Base-by-base conservation (phyloP, 2,888 invertebrate species). In the Brenthis ino region DNA sequence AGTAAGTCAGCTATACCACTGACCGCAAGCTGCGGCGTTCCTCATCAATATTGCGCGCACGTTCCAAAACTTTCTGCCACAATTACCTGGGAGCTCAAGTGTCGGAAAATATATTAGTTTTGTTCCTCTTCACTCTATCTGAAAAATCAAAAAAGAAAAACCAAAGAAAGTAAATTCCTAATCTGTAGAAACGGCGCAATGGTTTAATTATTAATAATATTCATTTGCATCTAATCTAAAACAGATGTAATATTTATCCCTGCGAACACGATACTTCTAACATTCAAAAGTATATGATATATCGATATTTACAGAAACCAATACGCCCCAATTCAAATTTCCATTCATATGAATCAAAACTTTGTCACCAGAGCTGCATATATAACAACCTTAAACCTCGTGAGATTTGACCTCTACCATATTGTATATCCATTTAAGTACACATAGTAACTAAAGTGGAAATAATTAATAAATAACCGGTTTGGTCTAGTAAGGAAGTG, bases 31-130 rank as follows among this genome's bases (percentile, higher is more conserved):
- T 71, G 75, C 70, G 74, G 74, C 72, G 66, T 76, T 74, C 69
- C 84, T 88, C 87, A 91, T 92, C 90, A 89, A 88, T 88, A 92
- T 91, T 88, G 84, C 84, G 85, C 77, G 79, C 90, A 88, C 91
- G 91, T 87, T 83, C 84, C 81, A 81, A 90, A 93, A 91, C 88
- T 93, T 93, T 91, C 89, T 88, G 86, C 92, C 91, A 91, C 93
- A 93, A 92, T 93, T 91, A 93, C 93, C 93, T 93, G 92, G 85
- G 87, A 91, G 90, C 89, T 90, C 88, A 90, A 92, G 91, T 92
- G 92, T 91, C 88, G 91, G 91, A 87, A 91, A 91, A 91, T 92
- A 90, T 91, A 91, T 91, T 89, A 88, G 89, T 88, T 88, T 89
- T 89, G 86, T 88, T 87, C 84, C 84, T 85, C 68, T 85, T 82